Evolutionary conservation across 2,797 vertebrate genomes (phyloP).

Genomic region (Coregonus ussuriensis): DNA sequence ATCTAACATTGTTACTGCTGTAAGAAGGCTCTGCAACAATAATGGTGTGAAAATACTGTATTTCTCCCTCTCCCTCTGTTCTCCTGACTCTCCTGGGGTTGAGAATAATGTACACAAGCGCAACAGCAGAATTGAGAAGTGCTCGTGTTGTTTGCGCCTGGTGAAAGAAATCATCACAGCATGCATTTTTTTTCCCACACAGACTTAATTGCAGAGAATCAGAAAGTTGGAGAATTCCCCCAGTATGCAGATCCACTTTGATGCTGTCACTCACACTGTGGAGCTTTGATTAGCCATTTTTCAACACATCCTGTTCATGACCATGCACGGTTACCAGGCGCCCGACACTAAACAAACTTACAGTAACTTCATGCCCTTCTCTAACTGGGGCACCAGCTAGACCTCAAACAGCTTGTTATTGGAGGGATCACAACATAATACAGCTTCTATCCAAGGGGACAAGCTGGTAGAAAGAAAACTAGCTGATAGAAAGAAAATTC

Average conservation of each 20-base stretch:
- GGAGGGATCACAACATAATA: conserved; percentile 36
- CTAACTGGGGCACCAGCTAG: conserved; percentile 57
- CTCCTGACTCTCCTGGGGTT: conserved; percentile 52
- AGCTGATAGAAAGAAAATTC: not conserved
- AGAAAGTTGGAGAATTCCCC: conserved; percentile 58
- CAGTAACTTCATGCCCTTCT: conserved; percentile 14
- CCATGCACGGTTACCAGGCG: conserved; percentile 50
- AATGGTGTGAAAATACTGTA: conserved; percentile 52
- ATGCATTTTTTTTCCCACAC: conserved; percentile 39
- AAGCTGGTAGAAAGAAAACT: not conserved
- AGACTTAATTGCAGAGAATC: conserved; percentile 67
- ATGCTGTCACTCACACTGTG: conserved; percentile 67
- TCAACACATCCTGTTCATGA: conserved; percentile 54
- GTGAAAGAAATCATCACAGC: conserved; percentile 54
- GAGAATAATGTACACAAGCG: conserved; percentile 67
- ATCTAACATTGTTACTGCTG: conserved; percentile 33
- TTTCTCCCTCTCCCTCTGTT: conserved; percentile 31
- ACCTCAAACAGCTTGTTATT: conserved; percentile 27
- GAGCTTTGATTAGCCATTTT: conserved; percentile 63
- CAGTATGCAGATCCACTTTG: conserved; percentile 61
- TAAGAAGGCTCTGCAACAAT: conserved; percentile 52
- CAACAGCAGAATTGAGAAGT: conserved; percentile 46
- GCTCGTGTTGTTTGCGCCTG: conserved; percentile 54
- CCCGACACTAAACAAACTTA: conserved; percentile 51
- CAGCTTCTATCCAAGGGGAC: conserved; percentile 13